Base-by-base conservation (phyloP, 2,113 vertebrate species). In the Vulpes vulpes region DNA sequence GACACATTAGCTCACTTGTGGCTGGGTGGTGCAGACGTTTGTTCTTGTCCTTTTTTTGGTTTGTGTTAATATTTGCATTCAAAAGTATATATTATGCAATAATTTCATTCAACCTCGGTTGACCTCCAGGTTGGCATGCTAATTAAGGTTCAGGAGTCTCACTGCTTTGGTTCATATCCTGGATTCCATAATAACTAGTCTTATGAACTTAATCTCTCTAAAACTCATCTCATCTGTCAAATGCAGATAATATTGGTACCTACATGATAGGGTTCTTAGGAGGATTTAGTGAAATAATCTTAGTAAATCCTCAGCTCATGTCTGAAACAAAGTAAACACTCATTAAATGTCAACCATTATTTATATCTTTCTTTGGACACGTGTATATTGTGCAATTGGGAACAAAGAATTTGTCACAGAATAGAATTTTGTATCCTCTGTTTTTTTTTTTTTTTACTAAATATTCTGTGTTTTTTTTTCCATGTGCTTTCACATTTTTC, bases 271-370 rank as follows among this genome's bases (percentile, higher is more conserved):
- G 4, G 11, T 92, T 95, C 51, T 92, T 84, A 55, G 5, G 35
- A 60, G 38, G 57, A 85, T 79, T 93, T 92, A 80, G 93, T 83
- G 27, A 92, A 67, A 80, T 94, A 89, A 91, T 97, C 19, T 53
- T 74, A 27, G 60, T n/a, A 93, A 95, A 87, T 69, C 43, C 64
- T 74, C 32, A 69, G 32, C n/a, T 83, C 38, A 64, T 35, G 16
- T 64, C 55, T 79, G 67, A 95, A 87, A 90, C 49, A 95, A 92
- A 90, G 15, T 57, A 89, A 90, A 53, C 3, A 10, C 27, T 95
- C 67, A 86, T 49, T 94, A 95, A 84, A 95, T 88, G 83, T 74
- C 74, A 96, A 65, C 49, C 1, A n/a, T 53, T 87, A 53, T 83
- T 96, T 67, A 22, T 65, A 19, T 32, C n/a, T 84, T 90, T 90